Evolutionary conservation across 1,140 invertebrate species (phyloP), one percentile per base, ranked within the genome.

Genomic region (Spodoptera frugiperda): DNA sequence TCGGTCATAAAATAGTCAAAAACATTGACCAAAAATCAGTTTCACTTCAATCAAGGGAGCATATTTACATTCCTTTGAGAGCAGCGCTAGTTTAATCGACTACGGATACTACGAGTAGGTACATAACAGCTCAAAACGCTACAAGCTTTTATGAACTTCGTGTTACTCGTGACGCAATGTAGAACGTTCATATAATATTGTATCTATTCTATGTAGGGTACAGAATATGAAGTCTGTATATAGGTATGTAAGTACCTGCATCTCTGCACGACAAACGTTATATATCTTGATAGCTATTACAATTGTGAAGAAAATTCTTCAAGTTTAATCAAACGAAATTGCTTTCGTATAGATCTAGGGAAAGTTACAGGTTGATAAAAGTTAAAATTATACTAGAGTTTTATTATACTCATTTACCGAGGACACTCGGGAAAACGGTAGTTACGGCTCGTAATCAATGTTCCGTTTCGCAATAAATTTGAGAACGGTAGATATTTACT

Each of bases 391-490:
- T n/a, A 63, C 44, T 9, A 0, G 33, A 44, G 59, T 63, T 63
- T 63, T 44, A 63, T 63, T 63, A 63, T 8, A 63, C 59, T 44
- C 59, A 19, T 63, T 63, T 44, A 44, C 44, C 11, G 33, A 63
- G 12, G 33, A 44, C 30, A 33, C 8, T 39, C 17, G 59, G 15
- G 57, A 44, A 61, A 39, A 39, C 33, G 25, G 30, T 39, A 15
- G 30, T 9, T 17, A 63, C 33, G 30, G 30, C 11, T 44, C 33
- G 59, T 44, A 44, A 63, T 63, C 59, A 46, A 63, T 63, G 33
- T 44, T 63, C 59, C 59, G 15, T 63, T 63, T 33, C 59, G 54
- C 30, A 25, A 57, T 57, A 57, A 57, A 57, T 57, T 57, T 63
- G n/a, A 15, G 8, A 15, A 63, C 15, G 33, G 33, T 63, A 63